Conservation (phyloP, 2,797 vertebrate species). For the Sitta carolinensis region DNA sequence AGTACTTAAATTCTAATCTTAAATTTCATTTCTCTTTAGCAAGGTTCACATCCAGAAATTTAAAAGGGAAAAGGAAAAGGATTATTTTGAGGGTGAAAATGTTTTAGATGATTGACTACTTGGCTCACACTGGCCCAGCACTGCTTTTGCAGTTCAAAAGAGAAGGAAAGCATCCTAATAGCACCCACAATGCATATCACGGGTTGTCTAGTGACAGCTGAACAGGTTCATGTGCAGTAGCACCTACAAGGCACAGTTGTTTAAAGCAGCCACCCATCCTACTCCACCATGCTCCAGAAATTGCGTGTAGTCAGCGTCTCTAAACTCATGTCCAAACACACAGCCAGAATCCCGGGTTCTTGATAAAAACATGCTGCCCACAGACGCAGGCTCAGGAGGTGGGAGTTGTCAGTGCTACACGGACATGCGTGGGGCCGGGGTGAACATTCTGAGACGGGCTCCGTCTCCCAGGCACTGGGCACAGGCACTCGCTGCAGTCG, state of each 20-base stretch:
- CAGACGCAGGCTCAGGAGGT: fast-evolving
- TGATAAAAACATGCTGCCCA: not conserved
- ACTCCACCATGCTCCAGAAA: not conserved
- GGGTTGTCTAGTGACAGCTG: too few species aligned
- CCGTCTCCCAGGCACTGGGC: fast-evolving
- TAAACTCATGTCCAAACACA: not conserved
- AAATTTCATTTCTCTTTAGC: not conserved
- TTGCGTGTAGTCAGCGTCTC: fast-evolving
- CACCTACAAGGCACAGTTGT: not conserved
- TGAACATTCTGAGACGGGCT: fast-evolving
- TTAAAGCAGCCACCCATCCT: not conserved
- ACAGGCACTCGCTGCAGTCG: fast-evolving
- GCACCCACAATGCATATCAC: not conserved
- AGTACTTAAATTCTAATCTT: not conserved
- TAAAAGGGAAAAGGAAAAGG: not conserved
- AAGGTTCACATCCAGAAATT: not conserved
- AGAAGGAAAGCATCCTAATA: not conserved
- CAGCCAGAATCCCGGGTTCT: not conserved
- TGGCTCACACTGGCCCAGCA: not conserved
- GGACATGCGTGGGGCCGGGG: fast-evolving
- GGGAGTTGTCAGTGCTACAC: not conserved
- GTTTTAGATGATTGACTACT: not conserved
- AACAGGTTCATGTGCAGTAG: not conserved
- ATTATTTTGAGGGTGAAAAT: not conserved
- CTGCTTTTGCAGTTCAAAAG: not conserved